A percentile compares a stretch with the other conserved stretches of the same genome.
Conservation (phyloP, 2,888 invertebrate genomes). For the Drosophila testacea region DNA sequence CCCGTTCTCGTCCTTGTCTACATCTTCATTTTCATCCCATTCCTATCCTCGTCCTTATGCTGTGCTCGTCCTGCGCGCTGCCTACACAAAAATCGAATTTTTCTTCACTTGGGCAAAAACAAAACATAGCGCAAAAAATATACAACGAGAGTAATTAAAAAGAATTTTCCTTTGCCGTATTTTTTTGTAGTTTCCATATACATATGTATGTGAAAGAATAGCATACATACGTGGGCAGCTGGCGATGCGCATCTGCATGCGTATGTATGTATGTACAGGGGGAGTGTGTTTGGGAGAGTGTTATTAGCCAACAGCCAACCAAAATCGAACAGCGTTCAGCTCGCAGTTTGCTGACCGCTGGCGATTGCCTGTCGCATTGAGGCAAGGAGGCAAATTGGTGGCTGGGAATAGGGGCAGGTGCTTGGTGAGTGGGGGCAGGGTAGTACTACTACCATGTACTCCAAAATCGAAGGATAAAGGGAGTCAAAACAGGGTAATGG, state of each 20-base stretch:
- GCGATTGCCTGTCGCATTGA: constrained; percentile 19
- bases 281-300: constrained; percentile 1
- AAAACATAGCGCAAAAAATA: constrained; percentile 11
- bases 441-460: constrained; percentile 16
- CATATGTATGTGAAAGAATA: constrained; percentile 54
- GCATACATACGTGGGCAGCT: constrained; percentile 63
- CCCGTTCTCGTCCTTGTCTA: constrained; percentile 20
- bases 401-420: background rate
- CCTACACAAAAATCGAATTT: constrained; percentile 65
- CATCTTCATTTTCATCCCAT: constrained; percentile 10
- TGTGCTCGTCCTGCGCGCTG: constrained; percentile 61
- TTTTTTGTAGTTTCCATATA: constrained; percentile 9
- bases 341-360: constrained; percentile 46
- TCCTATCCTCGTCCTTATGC: background rate
- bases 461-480: constrained; percentile 17
- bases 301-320: constrained; percentile 64
- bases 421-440: background rate
- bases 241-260: constrained; percentile 57
- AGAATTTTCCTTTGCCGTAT: constrained; percentile 50
- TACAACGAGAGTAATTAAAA: constrained; percentile 60
- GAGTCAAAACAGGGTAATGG: background rate
- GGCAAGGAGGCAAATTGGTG: background rate
- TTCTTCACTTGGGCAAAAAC: constrained; percentile 45
- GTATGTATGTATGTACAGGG: constrained; percentile 17
- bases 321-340: constrained; percentile 71